phyloP scores from a whole-genome alignment of 2,888 invertebrate genomes.

The Agriopis leucophaearia region DNA sequence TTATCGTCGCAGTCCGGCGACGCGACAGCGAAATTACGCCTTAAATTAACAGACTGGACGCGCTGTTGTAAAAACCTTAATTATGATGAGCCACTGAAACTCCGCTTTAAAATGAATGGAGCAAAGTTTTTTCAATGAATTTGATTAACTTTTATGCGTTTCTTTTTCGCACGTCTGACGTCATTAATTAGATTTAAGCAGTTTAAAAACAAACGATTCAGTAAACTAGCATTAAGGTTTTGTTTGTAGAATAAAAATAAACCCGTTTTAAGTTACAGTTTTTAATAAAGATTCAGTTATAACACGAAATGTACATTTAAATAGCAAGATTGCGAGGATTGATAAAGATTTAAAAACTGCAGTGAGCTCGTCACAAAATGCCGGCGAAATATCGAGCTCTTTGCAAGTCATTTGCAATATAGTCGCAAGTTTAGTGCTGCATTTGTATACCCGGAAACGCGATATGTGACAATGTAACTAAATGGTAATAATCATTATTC shows the following conservation, averaged over 20 bases:
- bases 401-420: conserved; percentile 8
- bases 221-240: conserved; percentile 2
- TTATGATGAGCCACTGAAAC: conserved; percentile 39
- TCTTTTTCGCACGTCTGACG: conserved; percentile 30
- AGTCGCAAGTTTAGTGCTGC: conserved; percentile 21
- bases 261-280: not conserved
- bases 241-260: conserved; percentile 14
- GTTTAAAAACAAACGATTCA: not conserved
- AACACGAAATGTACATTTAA: conserved; percentile 12
- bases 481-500: conserved; percentile 22
- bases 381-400: conserved; percentile 15
- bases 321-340: conserved; percentile 19
- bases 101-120: conserved; percentile 34
- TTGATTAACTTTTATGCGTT: conserved; percentile 37
- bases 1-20: conserved; percentile 57
- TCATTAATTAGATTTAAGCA: conserved; percentile 24
- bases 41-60: conserved; percentile 39
- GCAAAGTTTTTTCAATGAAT: conserved; percentile 38
- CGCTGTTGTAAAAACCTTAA: conserved; percentile 36
- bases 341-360: conserved; percentile 19
- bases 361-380: conserved; percentile 8
- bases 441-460: conserved; percentile 8
- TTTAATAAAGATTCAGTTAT: conserved; percentile 12
- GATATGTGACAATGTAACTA: conserved; percentile 19
- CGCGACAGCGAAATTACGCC: conserved; percentile 36